Evolutionary conservation across 2,888 invertebrate species (phyloP).

Genomic region (Saturnia japonica): DNA sequence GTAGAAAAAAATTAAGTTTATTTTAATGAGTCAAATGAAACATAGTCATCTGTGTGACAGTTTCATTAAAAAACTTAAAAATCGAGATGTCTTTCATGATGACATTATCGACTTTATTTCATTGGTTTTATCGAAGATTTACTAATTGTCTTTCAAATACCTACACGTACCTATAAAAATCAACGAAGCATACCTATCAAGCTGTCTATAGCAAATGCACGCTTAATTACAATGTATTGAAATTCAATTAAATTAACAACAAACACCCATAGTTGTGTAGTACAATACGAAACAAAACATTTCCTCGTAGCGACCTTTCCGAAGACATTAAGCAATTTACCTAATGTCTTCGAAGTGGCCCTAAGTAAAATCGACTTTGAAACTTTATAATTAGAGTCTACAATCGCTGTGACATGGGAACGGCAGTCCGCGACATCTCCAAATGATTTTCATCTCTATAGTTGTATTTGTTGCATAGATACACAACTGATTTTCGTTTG

Average conservation of each 20-base stretch:
- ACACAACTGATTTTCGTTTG: conserved; percentile 29
- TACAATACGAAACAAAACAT: conserved; percentile 62
- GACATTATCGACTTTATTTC: no score
- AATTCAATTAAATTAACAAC: conserved; percentile 35
- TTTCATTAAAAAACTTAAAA: no score
- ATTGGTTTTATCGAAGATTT: no score
- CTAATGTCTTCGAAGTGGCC: conserved; percentile 53
- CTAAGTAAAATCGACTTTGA: conserved; percentile 43
- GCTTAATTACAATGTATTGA: conserved; percentile 17
- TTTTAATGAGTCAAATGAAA: no score
- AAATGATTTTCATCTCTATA: conserved; percentile 19
- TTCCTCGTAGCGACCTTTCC: conserved; percentile 59
- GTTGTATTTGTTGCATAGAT: not conserved
- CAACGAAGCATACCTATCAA: not conserved
- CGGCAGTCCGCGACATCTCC: conserved; percentile 23
- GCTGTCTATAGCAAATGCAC: not conserved
- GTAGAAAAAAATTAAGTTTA: no score
- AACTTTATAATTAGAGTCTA: conserved; percentile 59
- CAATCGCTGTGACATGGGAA: conserved; percentile 36
- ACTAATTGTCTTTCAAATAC: not conserved
- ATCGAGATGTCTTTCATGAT: no score
- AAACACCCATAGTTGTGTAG: conserved; percentile 41
- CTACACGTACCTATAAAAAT: not conserved
- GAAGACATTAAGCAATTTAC: conserved; percentile 76
- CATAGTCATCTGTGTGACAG: no score